Evolutionary conservation across 2,797 vertebrate genomes (phyloP), one percentile per base, ranked within the genome.

Genomic region (Catharus ustulatus): DNA sequence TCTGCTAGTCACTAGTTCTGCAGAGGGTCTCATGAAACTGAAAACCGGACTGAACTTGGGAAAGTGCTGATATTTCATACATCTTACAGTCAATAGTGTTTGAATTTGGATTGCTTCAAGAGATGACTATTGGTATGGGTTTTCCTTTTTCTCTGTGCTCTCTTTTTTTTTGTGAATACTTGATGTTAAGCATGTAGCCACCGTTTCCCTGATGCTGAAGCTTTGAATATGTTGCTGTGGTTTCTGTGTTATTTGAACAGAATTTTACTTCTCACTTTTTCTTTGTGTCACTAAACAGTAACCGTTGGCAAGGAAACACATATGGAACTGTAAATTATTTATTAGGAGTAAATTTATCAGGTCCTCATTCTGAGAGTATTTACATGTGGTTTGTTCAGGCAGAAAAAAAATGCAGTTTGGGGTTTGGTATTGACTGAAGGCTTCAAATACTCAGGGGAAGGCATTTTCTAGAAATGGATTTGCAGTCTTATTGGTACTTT

Each of bases 241-340:
- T 96, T 94, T 94, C 73, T 87, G 15, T 54, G 73, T 82, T 89
- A 91, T 84, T 94, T 57, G 10, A 54, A 69, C 30, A 74, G 58
- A 80, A 77, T 93, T 71, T 18, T 52, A 73, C 73, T 84, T 79
- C 36, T 49, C 46, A 36, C 18, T 84, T 81, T 72, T 95, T 67
- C 86, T 75, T 62, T 96, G 93, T 96, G 88, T 85, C 62, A 55
- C 89, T 95, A 94, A 96, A 96, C 93, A 97, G 83, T 91, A 92
- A 93, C 73, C 0, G 46, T 96, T 90, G 91, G 83, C 93, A 95
- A 52, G 93, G 95, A 94, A 89, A 96, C 96, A 95, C 97, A 97
- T 97, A 96, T 97, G 97, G 96, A 90, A 10, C 45, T 85, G 87
- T 94, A 91, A 96, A 96, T 95, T 89, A 96, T 96, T 97, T 97